Evolutionary conservation across 2,888 invertebrate genomes (phyloP), one percentile per base, ranked within the genome.

Genomic region (Dasypolia templi): DNA sequence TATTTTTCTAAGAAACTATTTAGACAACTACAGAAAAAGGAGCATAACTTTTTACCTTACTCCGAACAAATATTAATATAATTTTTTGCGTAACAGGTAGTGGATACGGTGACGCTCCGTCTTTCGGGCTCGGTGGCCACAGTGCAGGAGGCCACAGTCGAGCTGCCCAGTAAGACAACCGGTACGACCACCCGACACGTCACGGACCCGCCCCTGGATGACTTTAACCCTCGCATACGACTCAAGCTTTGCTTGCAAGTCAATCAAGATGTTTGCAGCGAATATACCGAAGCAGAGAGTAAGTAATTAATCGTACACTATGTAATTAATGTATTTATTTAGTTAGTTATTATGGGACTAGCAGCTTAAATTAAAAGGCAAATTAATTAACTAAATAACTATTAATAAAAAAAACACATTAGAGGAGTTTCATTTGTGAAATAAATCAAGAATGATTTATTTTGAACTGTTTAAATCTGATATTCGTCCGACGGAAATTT

Each of bases 231-330:
- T 0, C 96, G 97, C 81, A 97, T 99, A 61, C 96, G 98, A 66
- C 97, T 99, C 26, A 98, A 98, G 87, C 96, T 99, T 51, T 99
- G 99, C 88, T 95, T 99, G 68, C 97, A 98, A 87, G 97, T 97
- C 62, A 98, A 98, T 91, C 97, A 97, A 69, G 98, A 98, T 73
- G 97, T 98, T 84, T 98, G 99, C 93, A 98, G 99, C 46, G 98
- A 98, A 58, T 98, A 98, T 92, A 97, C 97, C 0, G 98, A 98
- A 90, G 99, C 99, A 42, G 98, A 98, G 90, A 97, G 98, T 98
- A 92, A 98, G 98, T 97, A 66, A 53, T 73, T 59, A 26, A 19
- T 49, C 44, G 35, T 68, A 63, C 11, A 39, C 42, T 29, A 56
- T 14, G 46, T n/a, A 35, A 56, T 69, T 49, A 29, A 35, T 44